Percentiles rank a stretch among this genome's conserved stretches.
These are phyloP conservation scores for Rutpela maculata DNA, from an alignment of 2,888 invertebrate species.

Conservation along the genomic window DNA sequence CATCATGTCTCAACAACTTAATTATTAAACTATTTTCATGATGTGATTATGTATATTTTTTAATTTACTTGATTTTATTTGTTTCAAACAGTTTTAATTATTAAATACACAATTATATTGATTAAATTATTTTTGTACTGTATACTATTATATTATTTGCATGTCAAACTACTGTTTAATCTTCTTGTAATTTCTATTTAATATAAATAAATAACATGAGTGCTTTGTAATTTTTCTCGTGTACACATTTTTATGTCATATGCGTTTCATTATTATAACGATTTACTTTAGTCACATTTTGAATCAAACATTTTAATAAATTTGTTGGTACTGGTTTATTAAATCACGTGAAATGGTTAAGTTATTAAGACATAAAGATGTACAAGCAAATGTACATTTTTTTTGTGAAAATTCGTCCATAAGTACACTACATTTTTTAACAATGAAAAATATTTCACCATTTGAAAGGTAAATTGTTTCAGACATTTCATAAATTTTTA, in stretches of 20 bases:
- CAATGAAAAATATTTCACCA: conserved; percentile 36
- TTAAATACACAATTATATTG: no score
- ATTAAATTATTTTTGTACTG: background rate
- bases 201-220: background rate
- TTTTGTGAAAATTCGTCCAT: conserved; percentile 51
- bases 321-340: no score
- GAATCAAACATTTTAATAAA: no score
- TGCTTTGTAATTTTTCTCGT: background rate
- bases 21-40: no score
- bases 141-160: background rate
- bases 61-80: no score
- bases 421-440: conserved; percentile 41
- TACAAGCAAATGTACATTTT: conserved; percentile 25
- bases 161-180: background rate
- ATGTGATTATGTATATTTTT: no score
- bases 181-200: background rate
- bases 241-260: background rate
- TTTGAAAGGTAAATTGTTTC: conserved; percentile 36
- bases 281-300: no score
- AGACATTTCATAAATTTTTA: no score
- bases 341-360: background rate
- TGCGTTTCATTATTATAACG: background rate
- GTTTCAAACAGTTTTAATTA: no score
- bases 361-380: background rate
- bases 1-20: no score